phyloP scores from a whole-genome alignment of 1,140 invertebrate species.

The Melipona quadrifasciata region DNA sequence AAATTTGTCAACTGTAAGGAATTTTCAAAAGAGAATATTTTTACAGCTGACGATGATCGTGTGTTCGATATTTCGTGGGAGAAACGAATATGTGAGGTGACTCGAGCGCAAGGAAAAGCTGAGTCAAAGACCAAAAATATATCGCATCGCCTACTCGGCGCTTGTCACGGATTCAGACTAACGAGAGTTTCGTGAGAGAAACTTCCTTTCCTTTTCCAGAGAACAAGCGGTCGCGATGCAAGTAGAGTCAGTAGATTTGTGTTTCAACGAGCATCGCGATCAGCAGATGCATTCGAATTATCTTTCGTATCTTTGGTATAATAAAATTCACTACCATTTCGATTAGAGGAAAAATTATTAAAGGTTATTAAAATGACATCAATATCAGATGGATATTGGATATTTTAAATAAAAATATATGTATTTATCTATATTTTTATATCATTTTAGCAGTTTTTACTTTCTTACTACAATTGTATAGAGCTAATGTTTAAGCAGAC shows the following conservation, averaged over 20 bases:
- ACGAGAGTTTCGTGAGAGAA: constrained; percentile 60
- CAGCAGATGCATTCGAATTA: constrained; percentile 26
- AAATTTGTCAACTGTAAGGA: background rate
- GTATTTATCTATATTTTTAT: background rate
- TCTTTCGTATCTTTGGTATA: background rate
- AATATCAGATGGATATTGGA: background rate
- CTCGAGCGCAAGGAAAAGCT: background rate
- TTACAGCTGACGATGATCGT: constrained; percentile 11
- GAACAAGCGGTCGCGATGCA: constrained; percentile 44
- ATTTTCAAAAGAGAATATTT: background rate
- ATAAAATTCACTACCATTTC: constrained; percentile 4
- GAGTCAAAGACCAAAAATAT: constrained; percentile 31
- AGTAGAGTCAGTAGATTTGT: constrained; percentile 32
- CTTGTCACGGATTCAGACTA: constrained; percentile 50
- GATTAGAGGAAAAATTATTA: background rate
- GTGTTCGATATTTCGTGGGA: constrained; percentile 24
- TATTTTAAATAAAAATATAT: background rate
- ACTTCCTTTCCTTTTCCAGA: constrained; percentile 51
- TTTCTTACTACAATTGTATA: background rate
- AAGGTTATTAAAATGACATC: background rate
- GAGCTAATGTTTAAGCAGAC: background rate
- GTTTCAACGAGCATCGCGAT: constrained; percentile 45
- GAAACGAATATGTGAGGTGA: constrained; percentile 29
- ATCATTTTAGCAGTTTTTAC: background rate
- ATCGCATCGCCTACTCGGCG: constrained; percentile 32